These are phyloP conservation scores for Mastigias papua DNA, from an alignment of 30 jellyfish, hydroid and myxozoan species.

Conservation along the genomic window DNA sequence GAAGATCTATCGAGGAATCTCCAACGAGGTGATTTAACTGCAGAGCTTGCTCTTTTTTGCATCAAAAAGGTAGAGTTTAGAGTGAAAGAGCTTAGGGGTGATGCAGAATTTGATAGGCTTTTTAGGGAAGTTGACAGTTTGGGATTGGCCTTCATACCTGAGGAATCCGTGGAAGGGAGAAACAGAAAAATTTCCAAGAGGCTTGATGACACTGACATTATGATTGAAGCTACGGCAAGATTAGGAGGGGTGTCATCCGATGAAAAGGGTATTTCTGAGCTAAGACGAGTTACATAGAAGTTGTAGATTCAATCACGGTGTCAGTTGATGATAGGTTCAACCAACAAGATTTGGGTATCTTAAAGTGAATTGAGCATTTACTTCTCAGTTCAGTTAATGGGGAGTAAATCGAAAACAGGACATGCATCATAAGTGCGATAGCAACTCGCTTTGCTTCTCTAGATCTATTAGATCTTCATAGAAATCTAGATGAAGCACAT, in stretches of 20 bases:
- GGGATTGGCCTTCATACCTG: slow-evolving; percentile 9
- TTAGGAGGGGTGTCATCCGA: slow-evolving; percentile 26
- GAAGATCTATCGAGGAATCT: slow-evolving; percentile 30
- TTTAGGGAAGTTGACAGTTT: background rate
- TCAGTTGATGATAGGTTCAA: slow-evolving; percentile 33
- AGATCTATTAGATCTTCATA: slow-evolving; percentile 9
- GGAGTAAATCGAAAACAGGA: slow-evolving; percentile 18
- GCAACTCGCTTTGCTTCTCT: slow-evolving; percentile 17
- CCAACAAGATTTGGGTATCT: slow-evolving; percentile 32
- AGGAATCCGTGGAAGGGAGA: slow-evolving; percentile 12
- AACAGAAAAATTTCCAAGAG: slow-evolving; percentile 27
- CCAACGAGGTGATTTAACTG: slow-evolving; percentile 19
- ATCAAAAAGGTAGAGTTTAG: slow-evolving; percentile 11
- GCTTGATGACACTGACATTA: slow-evolving; percentile 2
- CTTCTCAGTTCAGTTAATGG: slow-evolving; percentile 24
- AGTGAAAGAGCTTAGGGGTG: slow-evolving; percentile 23
- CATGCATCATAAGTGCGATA: slow-evolving; percentile 23
- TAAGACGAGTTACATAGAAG: slow-evolving; percentile 22
- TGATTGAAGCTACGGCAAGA: slow-evolving; percentile 36
- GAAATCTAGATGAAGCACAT: slow-evolving; percentile 45
- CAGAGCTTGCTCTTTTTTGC: slow-evolving; percentile 17
- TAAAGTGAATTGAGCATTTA: slow-evolving; percentile 7
- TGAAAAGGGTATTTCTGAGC: slow-evolving; percentile 20
- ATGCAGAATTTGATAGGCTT: slow-evolving; percentile 28
- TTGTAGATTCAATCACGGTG: slow-evolving; percentile 26